Evolutionary conservation across 35 echinoderm and acorn worm species (phyloP), one percentile per base, ranked within the genome.

Genomic region (Strongylocentrotus purpuratus): DNA sequence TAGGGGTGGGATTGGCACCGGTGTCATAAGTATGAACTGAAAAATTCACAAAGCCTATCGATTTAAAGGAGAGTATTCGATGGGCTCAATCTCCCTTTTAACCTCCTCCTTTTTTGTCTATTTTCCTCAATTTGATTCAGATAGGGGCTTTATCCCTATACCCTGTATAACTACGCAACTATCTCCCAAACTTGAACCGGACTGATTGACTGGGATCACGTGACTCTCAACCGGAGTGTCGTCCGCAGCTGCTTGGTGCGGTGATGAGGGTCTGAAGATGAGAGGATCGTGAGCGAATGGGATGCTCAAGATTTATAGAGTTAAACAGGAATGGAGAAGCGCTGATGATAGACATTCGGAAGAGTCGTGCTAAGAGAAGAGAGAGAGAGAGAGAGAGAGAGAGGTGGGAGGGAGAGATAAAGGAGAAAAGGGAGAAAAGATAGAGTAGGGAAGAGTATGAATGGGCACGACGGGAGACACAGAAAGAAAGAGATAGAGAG

Each of bases 131-230:
- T 59, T 59, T 0, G 17, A 10, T 17, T 14, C 2, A 17, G 52
- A 59, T 17, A 13, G 52, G 52, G 52, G 52, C 52, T 9, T 59
- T 7, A 14, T 9, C 52, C 52, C 52, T 59, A 9, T 0, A 12
- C 11, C 17, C 9, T 0, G 52, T 59, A 10, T 59, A 17, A 59
- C 11, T 17, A 59, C 11, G 52, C 52, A 17, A 14, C 52, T 10
- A 33, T 15, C 31, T 88, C 13, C 13, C 13, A 88, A 88, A 46
- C 88, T 91, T 20, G 31, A 28, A 31, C 33, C 33, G 47, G 31
- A 48, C 9, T 45, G 47, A 48, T 91, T 91, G 88, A 48, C 88
- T 91, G 32, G 47, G 35, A 35, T 91, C 88, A 91, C 88, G 88
- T 91, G 33, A 45, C 88, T 22, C 47, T 35, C 14, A 91, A 48